A percentile compares a stretch with the other conserved stretches of the same genome.
Conservation (phyloP, 2,113 vertebrate genomes). For the Pogona vitticeps region DNA sequence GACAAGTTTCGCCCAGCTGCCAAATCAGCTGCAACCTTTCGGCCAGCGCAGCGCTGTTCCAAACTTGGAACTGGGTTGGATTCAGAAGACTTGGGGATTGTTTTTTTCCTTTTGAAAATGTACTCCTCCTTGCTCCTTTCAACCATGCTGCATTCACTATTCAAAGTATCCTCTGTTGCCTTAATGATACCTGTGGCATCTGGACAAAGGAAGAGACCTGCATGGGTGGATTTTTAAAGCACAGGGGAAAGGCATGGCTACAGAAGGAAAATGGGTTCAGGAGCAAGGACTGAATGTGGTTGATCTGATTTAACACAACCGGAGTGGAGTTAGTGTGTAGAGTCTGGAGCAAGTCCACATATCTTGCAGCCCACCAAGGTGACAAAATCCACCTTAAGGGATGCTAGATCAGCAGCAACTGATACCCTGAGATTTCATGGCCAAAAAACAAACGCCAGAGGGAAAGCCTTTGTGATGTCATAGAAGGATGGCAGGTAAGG, state of each 20-base stretch:
- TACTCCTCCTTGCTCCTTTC: accelerated
- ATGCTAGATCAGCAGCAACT: too few species aligned
- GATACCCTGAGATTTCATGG: too few species aligned
- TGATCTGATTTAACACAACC: not conserved
- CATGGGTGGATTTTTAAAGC: accelerated
- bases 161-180: accelerated
- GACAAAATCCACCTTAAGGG: not conserved
- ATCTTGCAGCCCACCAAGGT: not conserved
- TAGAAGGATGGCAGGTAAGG: too few species aligned
- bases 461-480: too few species aligned
- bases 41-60: not conserved
- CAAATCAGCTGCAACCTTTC: constrained; percentile 11
- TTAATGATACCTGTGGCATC: not conserved
- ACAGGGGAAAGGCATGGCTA: not conserved
- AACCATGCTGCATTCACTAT: not conserved
- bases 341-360: not conserved
- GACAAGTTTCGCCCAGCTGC: constrained; percentile 19
- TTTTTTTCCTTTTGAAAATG: too few species aligned
- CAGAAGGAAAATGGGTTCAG: not conserved
- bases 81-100: constrained; percentile 6
- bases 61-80: constrained; percentile 16
- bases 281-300: not conserved
- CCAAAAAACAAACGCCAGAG: too few species aligned
- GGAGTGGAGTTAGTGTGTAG: not conserved
- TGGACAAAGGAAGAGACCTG: not conserved